Conservation (phyloP, 2,113 vertebrate genomes). For the Erpornis zantholeuca region DNA sequence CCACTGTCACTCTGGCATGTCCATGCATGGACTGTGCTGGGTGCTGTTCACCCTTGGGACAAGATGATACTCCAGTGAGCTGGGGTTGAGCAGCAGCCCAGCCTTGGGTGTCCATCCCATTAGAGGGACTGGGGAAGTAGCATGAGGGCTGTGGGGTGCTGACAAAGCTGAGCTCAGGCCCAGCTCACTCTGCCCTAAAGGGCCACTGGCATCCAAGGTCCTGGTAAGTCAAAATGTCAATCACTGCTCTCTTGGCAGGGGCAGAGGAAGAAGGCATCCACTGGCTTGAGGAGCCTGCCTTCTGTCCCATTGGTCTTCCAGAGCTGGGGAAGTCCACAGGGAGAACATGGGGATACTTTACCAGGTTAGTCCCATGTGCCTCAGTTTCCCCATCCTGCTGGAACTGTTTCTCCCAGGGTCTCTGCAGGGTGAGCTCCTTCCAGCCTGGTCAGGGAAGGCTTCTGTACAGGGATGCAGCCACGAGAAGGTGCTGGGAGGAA, state of each 20-base stretch:
- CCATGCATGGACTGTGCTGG: fast-evolving
- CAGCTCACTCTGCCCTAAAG: background rate
- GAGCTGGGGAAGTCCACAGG: background rate
- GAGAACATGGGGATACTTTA: background rate
- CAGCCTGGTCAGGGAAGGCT: background rate
- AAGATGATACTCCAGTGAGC: background rate
- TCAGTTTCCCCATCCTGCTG: background rate
- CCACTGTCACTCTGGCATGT: background rate
- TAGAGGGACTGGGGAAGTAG: background rate
- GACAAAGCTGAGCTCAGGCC: background rate
- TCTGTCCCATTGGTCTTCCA: background rate
- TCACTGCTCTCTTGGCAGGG: background rate
- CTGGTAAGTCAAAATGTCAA: background rate
- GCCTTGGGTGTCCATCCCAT: background rate
- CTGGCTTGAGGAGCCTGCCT: background rate
- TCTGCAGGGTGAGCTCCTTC: background rate
- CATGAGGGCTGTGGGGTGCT: background rate
- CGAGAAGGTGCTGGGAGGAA: background rate
- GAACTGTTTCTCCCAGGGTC: background rate
- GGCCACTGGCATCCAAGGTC: background rate
- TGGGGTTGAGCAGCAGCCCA: background rate
- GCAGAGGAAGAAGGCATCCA: background rate
- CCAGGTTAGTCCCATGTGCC: background rate
- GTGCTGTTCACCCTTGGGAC: background rate
- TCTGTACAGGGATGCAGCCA: background rate